A percentile compares a stretch with the other conserved stretches of the same genome.
phyloP scores from a whole-genome alignment of 2,888 invertebrate species.

The Neoaliturus tenellus region DNA sequence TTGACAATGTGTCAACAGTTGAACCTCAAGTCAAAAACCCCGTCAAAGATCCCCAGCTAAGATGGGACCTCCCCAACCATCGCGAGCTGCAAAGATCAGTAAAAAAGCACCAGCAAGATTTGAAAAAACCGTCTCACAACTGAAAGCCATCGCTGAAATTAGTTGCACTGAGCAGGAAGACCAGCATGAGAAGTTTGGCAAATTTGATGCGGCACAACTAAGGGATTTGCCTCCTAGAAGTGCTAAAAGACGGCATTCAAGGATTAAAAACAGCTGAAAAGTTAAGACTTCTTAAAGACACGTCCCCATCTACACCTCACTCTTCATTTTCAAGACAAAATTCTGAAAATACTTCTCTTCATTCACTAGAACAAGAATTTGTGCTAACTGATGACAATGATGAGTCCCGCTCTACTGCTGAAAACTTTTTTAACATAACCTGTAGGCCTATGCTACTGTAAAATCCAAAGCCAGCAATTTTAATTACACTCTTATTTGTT shows the following conservation, averaged over 20 bases:
- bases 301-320: too few species aligned
- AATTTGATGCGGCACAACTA: background rate
- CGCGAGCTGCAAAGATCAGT: background rate
- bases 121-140: slow-evolving; percentile 4
- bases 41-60: background rate
- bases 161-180: background rate
- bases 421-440: too few species aligned
- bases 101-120: slow-evolving; percentile 4
- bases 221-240: background rate
- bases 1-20: too few species aligned
- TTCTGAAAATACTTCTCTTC: too few species aligned
- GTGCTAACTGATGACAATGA: too few species aligned
- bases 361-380: too few species aligned
- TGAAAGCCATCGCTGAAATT: background rate
- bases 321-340: too few species aligned
- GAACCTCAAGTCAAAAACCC: too few species aligned
- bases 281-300: background rate
- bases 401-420: too few species aligned
- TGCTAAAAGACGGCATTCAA: background rate
- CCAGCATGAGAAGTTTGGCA: slow-evolving; percentile 23
- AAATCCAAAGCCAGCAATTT: too few species aligned
- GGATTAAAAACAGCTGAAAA: background rate
- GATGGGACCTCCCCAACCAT: background rate
- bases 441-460: too few species aligned
- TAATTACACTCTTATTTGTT: too few species aligned